A percentile compares a stretch with the other conserved stretches of the same genome.
Conservation (phyloP, 2,113 vertebrate genomes). For the Leptosomus discolor region DNA sequence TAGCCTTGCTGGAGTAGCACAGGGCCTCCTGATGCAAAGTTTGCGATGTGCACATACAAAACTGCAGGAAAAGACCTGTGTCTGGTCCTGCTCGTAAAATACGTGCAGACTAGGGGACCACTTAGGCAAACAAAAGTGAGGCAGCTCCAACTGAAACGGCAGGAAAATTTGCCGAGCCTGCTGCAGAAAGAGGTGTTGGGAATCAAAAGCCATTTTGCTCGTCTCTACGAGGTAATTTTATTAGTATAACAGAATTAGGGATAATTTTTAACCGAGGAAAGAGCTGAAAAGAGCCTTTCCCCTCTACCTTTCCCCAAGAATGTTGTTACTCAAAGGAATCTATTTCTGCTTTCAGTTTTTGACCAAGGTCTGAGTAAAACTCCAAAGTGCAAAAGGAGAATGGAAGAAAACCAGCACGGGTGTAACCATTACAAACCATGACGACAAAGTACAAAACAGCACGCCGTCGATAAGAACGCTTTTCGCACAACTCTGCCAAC, state of each 20-base stretch:
- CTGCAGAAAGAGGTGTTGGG: not conserved
- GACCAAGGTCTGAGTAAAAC: not conserved
- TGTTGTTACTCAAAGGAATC: not conserved
- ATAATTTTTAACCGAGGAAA: not conserved
- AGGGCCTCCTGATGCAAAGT: not conserved
- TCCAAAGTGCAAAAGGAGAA: not conserved
- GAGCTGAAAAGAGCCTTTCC: not conserved
- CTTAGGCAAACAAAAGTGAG: not conserved
- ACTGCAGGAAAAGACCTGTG: not conserved
- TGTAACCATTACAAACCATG: not conserved
- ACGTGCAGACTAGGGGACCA: rapidly evolving
- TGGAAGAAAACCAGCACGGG: rapidly evolving
- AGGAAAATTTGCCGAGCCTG: not conserved
- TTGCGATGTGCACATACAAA: not conserved
- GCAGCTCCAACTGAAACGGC: not conserved
- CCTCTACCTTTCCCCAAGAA: not conserved
- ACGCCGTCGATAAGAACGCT: rapidly evolving
- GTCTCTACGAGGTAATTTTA: rapidly evolving
- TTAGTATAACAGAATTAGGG: not conserved
- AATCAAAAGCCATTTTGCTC: not conserved
- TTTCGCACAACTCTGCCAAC: not conserved
- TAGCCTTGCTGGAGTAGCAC: not conserved
- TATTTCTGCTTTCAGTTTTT: not conserved
- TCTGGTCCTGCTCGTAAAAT: not conserved
- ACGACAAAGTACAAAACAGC: not conserved